Conservation (phyloP, 2,888 invertebrate species). For the Phaonia tiefii region DNA sequence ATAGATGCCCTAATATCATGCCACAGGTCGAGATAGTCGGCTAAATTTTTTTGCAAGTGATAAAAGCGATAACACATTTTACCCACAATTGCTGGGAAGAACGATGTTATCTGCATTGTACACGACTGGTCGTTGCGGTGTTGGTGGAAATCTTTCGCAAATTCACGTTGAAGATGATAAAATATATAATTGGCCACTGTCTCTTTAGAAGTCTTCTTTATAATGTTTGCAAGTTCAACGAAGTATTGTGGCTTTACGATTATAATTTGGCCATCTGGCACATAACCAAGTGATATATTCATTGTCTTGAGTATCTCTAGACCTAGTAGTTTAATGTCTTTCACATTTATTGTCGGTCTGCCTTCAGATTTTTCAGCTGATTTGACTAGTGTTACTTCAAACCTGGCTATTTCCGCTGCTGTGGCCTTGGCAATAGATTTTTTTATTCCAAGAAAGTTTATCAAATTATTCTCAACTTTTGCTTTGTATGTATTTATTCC, state of each 20-base stretch:
- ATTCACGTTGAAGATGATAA: neutral
- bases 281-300: constrained; percentile 1
- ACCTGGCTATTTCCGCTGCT: neutral
- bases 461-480: neutral
- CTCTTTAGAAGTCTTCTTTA: neutral
- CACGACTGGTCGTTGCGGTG: too few species aligned
- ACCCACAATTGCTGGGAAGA: neutral
- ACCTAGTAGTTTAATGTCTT: too few species aligned
- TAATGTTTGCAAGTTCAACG: neutral
- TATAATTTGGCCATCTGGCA: neutral
- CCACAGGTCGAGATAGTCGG: neutral
- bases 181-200: constrained; percentile 16
- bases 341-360: too few species aligned
- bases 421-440: neutral
- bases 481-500: too few species aligned
- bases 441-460: neutral
- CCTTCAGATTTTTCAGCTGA: too few species aligned
- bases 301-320: too few species aligned
- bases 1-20: neutral
- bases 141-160: too few species aligned
- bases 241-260: neutral
- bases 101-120: too few species aligned
- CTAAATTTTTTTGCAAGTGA: neutral
- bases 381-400: neutral
- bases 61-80: neutral